phyloP scores from a whole-genome alignment of 2,113 vertebrate genomes.

The Butastur rufipennis region DNA sequence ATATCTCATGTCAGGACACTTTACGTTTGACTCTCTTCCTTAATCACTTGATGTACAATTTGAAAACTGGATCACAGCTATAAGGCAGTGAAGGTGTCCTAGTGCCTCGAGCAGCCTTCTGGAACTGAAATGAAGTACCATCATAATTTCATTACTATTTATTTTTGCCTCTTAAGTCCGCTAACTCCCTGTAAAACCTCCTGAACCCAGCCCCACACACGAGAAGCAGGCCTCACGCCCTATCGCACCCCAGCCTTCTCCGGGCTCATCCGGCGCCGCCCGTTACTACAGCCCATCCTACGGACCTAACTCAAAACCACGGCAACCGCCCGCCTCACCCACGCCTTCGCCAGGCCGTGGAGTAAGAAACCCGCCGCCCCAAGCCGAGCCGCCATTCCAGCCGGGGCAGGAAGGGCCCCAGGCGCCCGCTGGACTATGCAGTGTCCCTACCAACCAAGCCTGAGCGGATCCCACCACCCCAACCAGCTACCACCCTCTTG shows the following conservation, averaged over 20 bases:
- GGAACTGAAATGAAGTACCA: neutral
- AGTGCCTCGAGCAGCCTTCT: neutral
- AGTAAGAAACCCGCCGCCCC: accelerated
- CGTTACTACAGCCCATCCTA: too few relatives aligned
- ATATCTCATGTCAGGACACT: neutral
- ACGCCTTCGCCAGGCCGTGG: too few relatives aligned
- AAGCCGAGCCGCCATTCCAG: accelerated
- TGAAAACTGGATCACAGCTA: neutral
- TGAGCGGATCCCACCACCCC: too few relatives aligned
- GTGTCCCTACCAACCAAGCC: too few relatives aligned
- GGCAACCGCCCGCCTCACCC: neutral
- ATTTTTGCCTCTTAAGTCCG: neutral
- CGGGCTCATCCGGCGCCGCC: neutral
- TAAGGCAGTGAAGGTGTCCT: neutral
- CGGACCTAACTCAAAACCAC: neutral
- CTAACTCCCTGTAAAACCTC: neutral
- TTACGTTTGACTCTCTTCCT: neutral
- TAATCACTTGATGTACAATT: neutral
- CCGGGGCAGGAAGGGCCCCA: neutral
- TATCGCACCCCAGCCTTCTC: neutral
- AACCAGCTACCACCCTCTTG: too few relatives aligned
- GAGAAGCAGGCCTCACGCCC: neutral
- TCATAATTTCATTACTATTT: neutral
- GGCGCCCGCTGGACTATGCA: too few relatives aligned
- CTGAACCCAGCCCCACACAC: too few relatives aligned